Percentiles rank a stretch among this genome's conserved stretches.
These are phyloP conservation scores for Platycercus adscitus DNA, from an alignment of 2,113 vertebrate genomes.

Conservation along the genomic window DNA sequence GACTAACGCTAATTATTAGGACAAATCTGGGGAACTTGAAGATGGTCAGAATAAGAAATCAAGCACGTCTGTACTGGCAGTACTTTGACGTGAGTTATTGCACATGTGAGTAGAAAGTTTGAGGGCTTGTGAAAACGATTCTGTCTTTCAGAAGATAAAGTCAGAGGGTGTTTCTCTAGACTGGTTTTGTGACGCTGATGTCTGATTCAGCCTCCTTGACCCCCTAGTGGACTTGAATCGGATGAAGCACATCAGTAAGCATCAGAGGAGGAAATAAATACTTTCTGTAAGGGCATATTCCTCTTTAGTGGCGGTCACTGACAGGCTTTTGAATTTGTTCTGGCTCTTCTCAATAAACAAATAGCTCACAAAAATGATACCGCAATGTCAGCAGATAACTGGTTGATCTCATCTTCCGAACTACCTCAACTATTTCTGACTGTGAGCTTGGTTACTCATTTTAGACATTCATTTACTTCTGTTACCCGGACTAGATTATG, in stretches of 20 bases:
- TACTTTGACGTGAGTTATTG: not conserved
- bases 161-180: not conserved
- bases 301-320: not conserved
- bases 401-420: not conserved
- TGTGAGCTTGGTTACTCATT: slow-evolving; percentile 13
- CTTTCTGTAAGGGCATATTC: not conserved
- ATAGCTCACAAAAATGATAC: not conserved
- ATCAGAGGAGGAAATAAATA: not conserved
- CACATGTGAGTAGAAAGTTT: not conserved
- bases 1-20: not conserved
- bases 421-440: not conserved
- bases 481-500: not conserved
- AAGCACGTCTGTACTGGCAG: not conserved
- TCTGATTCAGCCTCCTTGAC: slow-evolving; percentile 1
- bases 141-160: not conserved
- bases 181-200: not conserved
- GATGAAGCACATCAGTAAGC: not conserved
- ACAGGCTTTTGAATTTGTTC: not conserved
- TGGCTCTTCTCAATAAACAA: not conserved
- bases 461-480: not conserved
- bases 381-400: not conserved
- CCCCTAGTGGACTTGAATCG: not conserved
- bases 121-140: not conserved
- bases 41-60: not conserved
- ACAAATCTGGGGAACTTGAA: not conserved